Conservation (phyloP, 1,140 invertebrate species). For the Augochlora pura region DNA sequence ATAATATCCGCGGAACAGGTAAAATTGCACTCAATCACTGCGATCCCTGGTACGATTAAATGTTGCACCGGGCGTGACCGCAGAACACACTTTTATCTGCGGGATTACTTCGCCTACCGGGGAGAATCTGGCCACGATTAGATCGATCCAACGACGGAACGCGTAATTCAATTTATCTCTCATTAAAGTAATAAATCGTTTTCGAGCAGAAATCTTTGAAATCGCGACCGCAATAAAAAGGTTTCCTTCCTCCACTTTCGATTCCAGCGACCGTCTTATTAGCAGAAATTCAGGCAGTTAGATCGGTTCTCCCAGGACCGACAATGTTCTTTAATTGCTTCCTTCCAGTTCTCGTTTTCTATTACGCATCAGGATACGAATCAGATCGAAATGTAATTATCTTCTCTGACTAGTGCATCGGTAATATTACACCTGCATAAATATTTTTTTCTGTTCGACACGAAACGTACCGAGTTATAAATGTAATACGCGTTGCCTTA, state of each 20-base stretch:
- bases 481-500: too few species aligned
- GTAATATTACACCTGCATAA: too few species aligned
- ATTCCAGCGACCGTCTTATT: neutral
- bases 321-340: neutral
- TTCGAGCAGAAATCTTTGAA: neutral
- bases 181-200: neutral
- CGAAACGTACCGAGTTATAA: too few species aligned
- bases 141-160: neutral
- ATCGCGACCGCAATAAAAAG: neutral
- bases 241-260: neutral
- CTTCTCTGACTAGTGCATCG: too few species aligned
- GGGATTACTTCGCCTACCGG: neutral
- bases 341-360: neutral
- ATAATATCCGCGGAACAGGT: neutral
- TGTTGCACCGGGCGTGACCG: constrained; percentile 14
- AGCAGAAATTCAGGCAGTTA: neutral
- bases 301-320: too few species aligned
- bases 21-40: constrained; percentile 36
- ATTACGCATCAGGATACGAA: too few species aligned
- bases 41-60: constrained; percentile 30
- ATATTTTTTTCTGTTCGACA: too few species aligned
- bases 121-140: neutral
- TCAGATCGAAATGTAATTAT: too few species aligned
- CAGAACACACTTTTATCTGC: constrained; percentile 7
- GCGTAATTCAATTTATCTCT: constrained; percentile 1